Evolutionary conservation across 2,113 vertebrate genomes (phyloP), one percentile per base, ranked within the genome.

Genomic region (Zingel zingel): DNA sequence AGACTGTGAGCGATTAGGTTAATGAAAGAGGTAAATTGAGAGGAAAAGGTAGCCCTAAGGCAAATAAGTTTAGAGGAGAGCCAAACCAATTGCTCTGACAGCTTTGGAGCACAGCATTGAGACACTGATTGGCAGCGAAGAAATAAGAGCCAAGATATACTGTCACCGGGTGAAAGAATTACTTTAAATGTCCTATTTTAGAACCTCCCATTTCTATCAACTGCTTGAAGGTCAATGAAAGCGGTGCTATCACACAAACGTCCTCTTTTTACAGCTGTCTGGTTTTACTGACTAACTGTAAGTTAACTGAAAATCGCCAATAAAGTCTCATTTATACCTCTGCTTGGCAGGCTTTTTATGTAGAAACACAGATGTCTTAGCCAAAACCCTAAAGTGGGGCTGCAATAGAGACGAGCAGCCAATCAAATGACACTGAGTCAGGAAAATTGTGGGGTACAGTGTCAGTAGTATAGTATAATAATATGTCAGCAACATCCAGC

Each of bases 1-100:
- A 87, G 89, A 84, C 92, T 75, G 84, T 93, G 92, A 93, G 91
- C 68, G 90, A 94, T 94, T 92, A 94, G 88, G 84, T 90, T 94
- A 94, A 94, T 94, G 92, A 92, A 93, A 90, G 77, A 89, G 87
- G 87, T 83, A 87, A 89, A 87, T 50, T 63, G 87, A 94, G 89
- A 75, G 80, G 73, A 85, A 88, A 84, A 92, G 86, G 90, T 91
- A 90, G 90, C 84, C 89, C 81, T 67, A 65, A 77, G 83, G 92
- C 87, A 92, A 92, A 94, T 90, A 91, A 89, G 85, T 91, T 89
- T 88, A 85, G 85, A 92, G 86, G 85, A 88, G 85, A 89, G 85
- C 70, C 33, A 73, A 69, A 89, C 70, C 86, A 85, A 88, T 92
- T 76, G 82, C 71, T 70, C 70, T 68, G 86, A 90, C 90, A 87